phyloP scores from a whole-genome alignment of 1,140 invertebrate species.

The Amphibalanus amphitrite region DNA sequence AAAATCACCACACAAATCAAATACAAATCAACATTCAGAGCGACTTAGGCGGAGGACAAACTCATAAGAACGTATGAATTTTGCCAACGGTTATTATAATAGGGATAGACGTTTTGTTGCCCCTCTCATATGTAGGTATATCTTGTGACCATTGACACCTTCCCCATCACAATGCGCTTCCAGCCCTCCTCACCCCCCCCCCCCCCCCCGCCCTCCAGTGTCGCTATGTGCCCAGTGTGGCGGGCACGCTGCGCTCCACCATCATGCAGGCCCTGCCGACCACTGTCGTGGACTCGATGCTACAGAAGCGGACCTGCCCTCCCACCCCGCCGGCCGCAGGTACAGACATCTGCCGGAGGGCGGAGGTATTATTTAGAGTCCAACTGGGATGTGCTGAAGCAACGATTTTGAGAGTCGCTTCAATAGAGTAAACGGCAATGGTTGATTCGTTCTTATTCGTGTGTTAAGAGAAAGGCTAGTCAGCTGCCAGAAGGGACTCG shows the following conservation, averaged over 20 bases:
- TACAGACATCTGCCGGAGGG: conserved; percentile 4
- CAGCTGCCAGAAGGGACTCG: too few relatives aligned
- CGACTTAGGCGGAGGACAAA: too few relatives aligned
- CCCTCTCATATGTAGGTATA: too few relatives aligned
- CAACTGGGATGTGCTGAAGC: background rate
- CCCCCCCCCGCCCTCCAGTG: too few relatives aligned
- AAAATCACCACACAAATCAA: too few relatives aligned
- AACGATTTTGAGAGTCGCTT: background rate
- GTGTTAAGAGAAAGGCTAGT: background rate
- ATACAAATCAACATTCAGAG: too few relatives aligned
- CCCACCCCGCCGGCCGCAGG: conserved; percentile 20
- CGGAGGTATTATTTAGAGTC: too few relatives aligned
- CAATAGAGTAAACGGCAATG: background rate
- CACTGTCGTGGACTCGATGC: conserved; percentile 18
- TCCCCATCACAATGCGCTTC: too few relatives aligned
- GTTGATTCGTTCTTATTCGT: background rate
- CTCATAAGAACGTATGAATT: too few relatives aligned
- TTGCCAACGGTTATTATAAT: too few relatives aligned
- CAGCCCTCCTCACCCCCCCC: too few relatives aligned
- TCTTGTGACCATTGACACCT: conserved; percentile 13
- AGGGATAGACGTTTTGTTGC: too few relatives aligned
- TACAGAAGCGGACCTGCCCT: conserved; percentile 18
- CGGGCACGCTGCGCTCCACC: conserved; percentile 19
- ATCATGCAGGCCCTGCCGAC: conserved; percentile 20
- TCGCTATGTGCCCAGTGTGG: conserved; percentile 22